Percentiles rank a stretch among this genome's conserved stretches.
Evolutionary conservation across 2,888 invertebrate genomes (phyloP).

Genomic region (Salticus scenicus): DNA sequence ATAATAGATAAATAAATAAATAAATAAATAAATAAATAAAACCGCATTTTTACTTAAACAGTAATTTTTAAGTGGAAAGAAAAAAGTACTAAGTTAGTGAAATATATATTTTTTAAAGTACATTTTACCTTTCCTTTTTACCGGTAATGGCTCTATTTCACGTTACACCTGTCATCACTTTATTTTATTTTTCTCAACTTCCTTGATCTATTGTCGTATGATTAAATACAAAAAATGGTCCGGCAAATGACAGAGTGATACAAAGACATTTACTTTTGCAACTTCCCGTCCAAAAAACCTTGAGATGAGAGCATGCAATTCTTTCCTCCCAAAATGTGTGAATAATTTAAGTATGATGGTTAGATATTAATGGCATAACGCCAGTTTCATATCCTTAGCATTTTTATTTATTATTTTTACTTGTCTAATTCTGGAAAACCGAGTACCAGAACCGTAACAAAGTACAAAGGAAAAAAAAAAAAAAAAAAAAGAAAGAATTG

Average conservation of each 20-base stretch:
- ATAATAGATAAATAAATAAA: too few species aligned
- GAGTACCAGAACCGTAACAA: background rate
- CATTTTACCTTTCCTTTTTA: background rate
- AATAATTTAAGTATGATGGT: background rate
- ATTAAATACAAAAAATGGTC: background rate
- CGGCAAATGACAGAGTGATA: background rate
- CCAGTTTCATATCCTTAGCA: background rate
- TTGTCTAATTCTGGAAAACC: background rate
- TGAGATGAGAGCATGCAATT: background rate
- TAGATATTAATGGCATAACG: background rate
- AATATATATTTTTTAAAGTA: background rate
- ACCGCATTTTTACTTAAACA: too few species aligned
- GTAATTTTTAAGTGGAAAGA: too few species aligned
- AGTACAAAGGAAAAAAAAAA: background rate
- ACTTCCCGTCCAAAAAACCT: background rate
- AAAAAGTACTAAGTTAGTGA: too few species aligned
- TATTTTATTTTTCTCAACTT: background rate
- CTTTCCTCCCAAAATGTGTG: conserved; percentile 1
- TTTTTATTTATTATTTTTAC: background rate
- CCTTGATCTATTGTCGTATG: background rate
- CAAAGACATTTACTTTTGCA: background rate
- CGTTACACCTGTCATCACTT: conserved; percentile 14
- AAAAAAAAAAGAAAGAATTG: background rate
- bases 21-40: too few species aligned
- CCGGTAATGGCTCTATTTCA: conserved; percentile 17